A percentile compares a stretch with the other conserved stretches of the same genome.
Evolutionary conservation across 1,140 invertebrate species (phyloP).

Genomic region (Araneus ventricosus): DNA sequence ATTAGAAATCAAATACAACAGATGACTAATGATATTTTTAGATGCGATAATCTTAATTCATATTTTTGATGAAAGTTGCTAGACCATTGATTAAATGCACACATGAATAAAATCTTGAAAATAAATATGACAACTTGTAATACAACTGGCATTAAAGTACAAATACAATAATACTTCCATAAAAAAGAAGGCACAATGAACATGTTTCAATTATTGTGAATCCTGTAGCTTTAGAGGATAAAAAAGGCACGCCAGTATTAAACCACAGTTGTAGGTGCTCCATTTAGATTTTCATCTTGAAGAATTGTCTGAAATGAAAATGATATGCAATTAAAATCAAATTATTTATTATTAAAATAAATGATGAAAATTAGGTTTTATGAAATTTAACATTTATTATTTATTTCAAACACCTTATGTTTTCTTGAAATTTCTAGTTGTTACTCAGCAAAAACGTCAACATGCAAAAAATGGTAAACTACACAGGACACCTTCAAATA

Average conservation of each 20-base stretch:
- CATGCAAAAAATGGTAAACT: too few relatives aligned
- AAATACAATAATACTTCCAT: neutral
- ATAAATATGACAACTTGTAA: neutral
- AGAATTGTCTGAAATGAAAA: constrained; percentile 48
- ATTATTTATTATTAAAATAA: neutral
- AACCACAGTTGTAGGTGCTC: constrained; percentile 61
- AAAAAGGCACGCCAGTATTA: constrained; percentile 32
- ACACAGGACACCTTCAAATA: too few relatives aligned
- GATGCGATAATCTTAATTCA: too few relatives aligned
- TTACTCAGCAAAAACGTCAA: too few relatives aligned
- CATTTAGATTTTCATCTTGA: constrained; percentile 66
- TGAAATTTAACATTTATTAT: neutral
- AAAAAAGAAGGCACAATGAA: neutral
- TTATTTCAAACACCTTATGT: neutral
- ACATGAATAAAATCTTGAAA: neutral
- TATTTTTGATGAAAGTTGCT: too few relatives aligned
- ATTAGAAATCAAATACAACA: too few relatives aligned
- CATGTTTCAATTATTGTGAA: neutral
- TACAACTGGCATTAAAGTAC: neutral
- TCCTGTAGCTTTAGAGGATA: neutral
- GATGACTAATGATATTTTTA: too few relatives aligned
- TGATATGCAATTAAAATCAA: neutral
- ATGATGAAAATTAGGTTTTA: neutral
- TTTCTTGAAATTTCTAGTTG: too few relatives aligned
- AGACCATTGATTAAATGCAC: neutral